Conservation (phyloP, 2,888 invertebrate species). For the Luffia ferchaultella region DNA sequence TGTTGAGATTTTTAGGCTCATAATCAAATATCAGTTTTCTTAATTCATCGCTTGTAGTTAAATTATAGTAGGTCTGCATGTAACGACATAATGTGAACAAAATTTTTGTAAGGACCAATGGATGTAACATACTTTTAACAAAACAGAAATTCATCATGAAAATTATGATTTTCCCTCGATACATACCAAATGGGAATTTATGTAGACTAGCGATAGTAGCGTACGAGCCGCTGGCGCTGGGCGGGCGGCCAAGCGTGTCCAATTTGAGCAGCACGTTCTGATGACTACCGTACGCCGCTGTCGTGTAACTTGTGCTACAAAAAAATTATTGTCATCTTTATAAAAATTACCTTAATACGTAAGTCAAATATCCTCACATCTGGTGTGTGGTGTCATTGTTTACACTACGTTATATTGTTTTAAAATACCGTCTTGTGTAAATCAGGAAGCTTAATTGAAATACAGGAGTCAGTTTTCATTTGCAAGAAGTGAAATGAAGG, state of each 20-base stretch:
- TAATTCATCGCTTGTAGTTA: too few species aligned
- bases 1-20: too few species aligned
- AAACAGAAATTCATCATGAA: too few species aligned
- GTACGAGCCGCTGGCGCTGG: constrained; percentile 82
- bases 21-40: too few species aligned
- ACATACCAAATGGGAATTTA: constrained; percentile 70
- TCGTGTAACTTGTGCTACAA: constrained; percentile 78
- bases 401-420: not conserved
- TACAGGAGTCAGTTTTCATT: too few species aligned
- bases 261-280: constrained; percentile 80
- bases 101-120: too few species aligned
- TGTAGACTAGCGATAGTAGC: constrained; percentile 86
- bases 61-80: not conserved
- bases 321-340: constrained; percentile 7
- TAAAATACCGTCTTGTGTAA: too few species aligned
- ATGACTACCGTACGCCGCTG: constrained; percentile 77
- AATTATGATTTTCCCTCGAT: not conserved
- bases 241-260: constrained; percentile 75
- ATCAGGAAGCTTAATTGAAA: too few species aligned
- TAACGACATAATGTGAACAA: not conserved
- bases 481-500: too few species aligned
- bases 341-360: not conserved
- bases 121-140: too few species aligned
- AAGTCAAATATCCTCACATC: not conserved
- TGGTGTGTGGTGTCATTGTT: not conserved